Evolutionary conservation across 2,888 invertebrate species (phyloP), one percentile per base, ranked within the genome.

Genomic region (Acanthococcus lagerstroemiae): DNA sequence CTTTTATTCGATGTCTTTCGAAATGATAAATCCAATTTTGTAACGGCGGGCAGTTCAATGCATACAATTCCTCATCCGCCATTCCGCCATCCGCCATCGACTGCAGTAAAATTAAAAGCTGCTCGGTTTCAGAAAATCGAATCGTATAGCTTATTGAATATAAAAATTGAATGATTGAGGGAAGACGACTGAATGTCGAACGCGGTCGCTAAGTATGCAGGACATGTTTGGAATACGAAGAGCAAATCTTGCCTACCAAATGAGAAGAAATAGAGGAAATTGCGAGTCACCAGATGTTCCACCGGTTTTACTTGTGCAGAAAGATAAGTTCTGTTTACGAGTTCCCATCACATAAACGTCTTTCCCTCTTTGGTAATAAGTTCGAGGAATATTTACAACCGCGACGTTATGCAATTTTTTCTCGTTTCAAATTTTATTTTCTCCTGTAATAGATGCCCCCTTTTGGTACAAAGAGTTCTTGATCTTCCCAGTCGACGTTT

Each of bases 271-370:
- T 19, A 45, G 60, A 26, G 48, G 48, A 48, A 60, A 60, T 48
- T 60, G 46, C 60, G 26, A 60, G 46, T 48, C 46, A 60, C 60
- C 60, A 60, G 60, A 60, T 60, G 60, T 60, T 60, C 60, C 60
- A 60, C 60, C 60, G 60, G 60, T 60, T 60, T 60, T 25, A 26
- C 46, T 57, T 24, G 46, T 26, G 45, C 21, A 26, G 25, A 60
- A 46, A 27, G 48, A 60, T 60, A 60, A 60, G 60, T 60, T 60
- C 60, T 60, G 60, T 60, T 60, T 60, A 60, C 48, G 60, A 60
- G 60, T 60, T 60, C 60, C 45, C 48, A 60, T 60, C 60, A 60
- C 60, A 60, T 60, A 60, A 60, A 60, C 27, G 46, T 60, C 19
- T n/a, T n/a, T n/a, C n/a, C 60, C 48, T 60, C 60, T 45, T 26